Evolutionary conservation across 2,113 vertebrate genomes (phyloP), one percentile per base, ranked within the genome.

Genomic region (Epinephelus fuscoguttatus): DNA sequence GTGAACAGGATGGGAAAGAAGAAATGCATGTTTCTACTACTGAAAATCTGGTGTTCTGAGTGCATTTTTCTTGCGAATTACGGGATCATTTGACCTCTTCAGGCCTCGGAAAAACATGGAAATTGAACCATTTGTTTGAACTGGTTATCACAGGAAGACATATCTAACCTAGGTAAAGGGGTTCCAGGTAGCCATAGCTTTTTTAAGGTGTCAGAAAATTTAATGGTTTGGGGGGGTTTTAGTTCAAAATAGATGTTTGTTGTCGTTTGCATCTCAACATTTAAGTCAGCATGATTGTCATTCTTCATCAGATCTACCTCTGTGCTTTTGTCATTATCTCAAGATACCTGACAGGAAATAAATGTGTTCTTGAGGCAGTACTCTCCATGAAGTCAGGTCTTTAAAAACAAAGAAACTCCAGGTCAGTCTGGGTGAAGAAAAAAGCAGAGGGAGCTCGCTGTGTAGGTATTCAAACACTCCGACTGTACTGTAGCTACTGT

Each of bases 381-480:
- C 23, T n/a, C 30, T n/a, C 63, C 18, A 13, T 55, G 1, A 81
- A 52, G n/a, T 40, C 45, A n/a, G 37, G 23, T 11, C 27, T 61
- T 45, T 7, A 25, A 62, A 63, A 25, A 78, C 69, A 56, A 64
- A 75, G 57, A 60, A 45, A 50, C 8, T 7, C 13, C 59, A 53
- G 78, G 74, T 81, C 70, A 64, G 56, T 33, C 21, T 17, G 49
- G 69, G 59, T 56, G 52, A 67, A 47, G 72, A 30, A 1, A 53
- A 33, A 27, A 77, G 37, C 33, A 3, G 5, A 37, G 6, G 49
- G 45, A 62, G 59, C 50, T 71, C 19, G 4, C 7, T 30, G 59
- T 27, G 76, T 3, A 11, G 63, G 71, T 55, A 25, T 73, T 62
- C 74, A 70, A 37, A 47, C 75, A 70, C 64, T 64, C 21, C 10